Percentiles rank a stretch among this genome's conserved stretches.
These are phyloP conservation scores for Anguilla megastoma DNA, from an alignment of 2,797 vertebrate species.

Conservation along the genomic window DNA sequence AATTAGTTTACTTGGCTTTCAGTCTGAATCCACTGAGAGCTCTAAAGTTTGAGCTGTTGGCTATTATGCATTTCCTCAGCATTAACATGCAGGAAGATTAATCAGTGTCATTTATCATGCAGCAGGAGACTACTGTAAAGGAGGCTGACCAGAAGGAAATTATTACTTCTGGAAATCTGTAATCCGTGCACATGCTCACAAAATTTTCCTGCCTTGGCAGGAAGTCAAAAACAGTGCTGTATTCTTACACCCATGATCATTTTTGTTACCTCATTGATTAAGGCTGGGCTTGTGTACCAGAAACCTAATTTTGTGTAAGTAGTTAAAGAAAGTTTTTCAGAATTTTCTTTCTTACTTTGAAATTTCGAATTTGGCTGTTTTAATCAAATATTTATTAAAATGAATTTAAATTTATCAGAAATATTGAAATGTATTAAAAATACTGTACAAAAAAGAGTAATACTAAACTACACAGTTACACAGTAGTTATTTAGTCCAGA, in stretches of 20 bases:
- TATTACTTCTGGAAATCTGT: background rate
- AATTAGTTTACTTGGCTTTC: background rate
- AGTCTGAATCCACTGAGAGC: background rate
- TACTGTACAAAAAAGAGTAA: too few species aligned
- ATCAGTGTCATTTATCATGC: conserved; percentile 8
- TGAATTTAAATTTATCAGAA: background rate
- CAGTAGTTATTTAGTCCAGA: too few species aligned
- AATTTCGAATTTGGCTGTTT: background rate
- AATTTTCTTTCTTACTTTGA: background rate
- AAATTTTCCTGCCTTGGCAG: background rate
- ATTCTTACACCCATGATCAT: background rate
- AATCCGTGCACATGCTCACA: background rate
- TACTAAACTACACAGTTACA: too few species aligned
- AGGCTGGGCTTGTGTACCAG: background rate
- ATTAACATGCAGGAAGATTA: background rate
- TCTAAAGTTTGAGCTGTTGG: background rate
- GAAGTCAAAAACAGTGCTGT: background rate
- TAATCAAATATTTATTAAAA: background rate
- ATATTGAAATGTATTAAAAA: background rate
- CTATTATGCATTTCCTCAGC: background rate
- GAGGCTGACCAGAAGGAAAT: background rate
- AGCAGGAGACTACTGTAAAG: background rate
- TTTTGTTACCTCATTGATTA: background rate
- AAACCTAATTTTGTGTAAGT: background rate
- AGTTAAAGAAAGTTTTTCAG: background rate